Conservation (phyloP, 2,888 invertebrate genomes). For the Megaustenia siamemsis region DNA sequence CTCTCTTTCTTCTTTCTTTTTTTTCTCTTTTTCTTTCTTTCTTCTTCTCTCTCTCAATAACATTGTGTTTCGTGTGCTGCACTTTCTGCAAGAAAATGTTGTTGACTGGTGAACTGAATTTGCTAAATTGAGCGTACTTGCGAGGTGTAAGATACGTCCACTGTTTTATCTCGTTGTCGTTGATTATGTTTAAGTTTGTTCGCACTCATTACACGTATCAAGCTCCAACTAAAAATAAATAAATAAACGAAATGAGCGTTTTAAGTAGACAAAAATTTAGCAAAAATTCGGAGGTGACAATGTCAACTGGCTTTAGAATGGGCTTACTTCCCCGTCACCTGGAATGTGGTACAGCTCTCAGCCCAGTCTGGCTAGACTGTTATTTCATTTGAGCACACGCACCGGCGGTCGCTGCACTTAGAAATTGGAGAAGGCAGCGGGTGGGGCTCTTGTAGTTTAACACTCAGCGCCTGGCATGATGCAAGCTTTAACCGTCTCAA, state of each 20-base stretch:
- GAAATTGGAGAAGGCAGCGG: neutral
- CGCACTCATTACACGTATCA: neutral
- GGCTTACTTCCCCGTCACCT: too few species aligned
- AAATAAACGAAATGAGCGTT: too few species aligned
- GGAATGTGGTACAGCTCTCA: constrained; percentile 13
- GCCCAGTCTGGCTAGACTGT: neutral
- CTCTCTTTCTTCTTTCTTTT: neutral
- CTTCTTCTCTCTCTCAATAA: neutral
- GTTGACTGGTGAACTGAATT: too few species aligned
- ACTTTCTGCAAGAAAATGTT: too few species aligned
- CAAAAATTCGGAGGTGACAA: too few species aligned
- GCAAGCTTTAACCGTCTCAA: neutral
- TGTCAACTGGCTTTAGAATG: neutral
- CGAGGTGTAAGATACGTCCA: too few species aligned
- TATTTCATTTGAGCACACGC: neutral
- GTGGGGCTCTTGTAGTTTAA: neutral
- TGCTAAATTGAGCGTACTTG: too few species aligned
- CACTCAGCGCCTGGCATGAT: neutral
- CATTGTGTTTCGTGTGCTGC: too few species aligned
- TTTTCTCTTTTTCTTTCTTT: neutral
- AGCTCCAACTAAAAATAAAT: neutral
- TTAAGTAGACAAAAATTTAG: too few species aligned
- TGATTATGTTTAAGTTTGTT: neutral
- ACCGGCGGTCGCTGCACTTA: neutral
- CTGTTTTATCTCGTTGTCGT: neutral